Base-by-base conservation (phyloP, 92 coral and sea anemone species). In the Parazoanthus atlanticus region DNA sequence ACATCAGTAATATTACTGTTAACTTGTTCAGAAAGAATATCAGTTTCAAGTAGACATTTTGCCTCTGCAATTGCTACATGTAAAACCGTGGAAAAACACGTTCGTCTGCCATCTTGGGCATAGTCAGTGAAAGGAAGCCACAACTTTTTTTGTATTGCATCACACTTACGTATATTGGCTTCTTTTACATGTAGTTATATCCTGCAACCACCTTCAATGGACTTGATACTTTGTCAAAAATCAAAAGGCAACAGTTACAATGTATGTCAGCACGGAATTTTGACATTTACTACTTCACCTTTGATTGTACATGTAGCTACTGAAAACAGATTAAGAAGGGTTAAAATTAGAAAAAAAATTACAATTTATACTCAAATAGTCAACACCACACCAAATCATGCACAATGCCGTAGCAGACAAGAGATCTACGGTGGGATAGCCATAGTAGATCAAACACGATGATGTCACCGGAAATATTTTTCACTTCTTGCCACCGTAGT, bases 391-490 rank as follows among this genome's bases (percentile, higher is more conserved):
- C 75, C 91, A 82, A 74, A 46, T 65, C 54, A 52, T 49, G 29
- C 65, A 46, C 54, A 74, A 33, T 76, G 82, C 43, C 85, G 85
- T 83, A 71, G 88, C 54, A 16, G 76, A 56, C 46, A 89, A 74
- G 88, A 41, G 13, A 81, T 56, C 88, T 89, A 89, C 88, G 88
- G 91, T 82, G 91, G 88, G 91, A 89, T 49, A 82, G 38, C 65
- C 34, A 17, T 30, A 49, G 67, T 71, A 40, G 88, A 33, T 26
- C 91, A 56, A 29, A 81, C 80, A 82, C 65, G 81, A 58, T 85
- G 36, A 71, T 31, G 52, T 38, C 70, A 74, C 89, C 89, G 89
- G 89, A 85, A 38, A 67, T 85, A 85, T 64, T 47, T 67, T 5
- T 25, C 36, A 21, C 89, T 34, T 74, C 89, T 66, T 67, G 61